Evolutionary conservation across 2,797 vertebrate species (phyloP).

Genomic region (Sebastes iracundus): DNA sequence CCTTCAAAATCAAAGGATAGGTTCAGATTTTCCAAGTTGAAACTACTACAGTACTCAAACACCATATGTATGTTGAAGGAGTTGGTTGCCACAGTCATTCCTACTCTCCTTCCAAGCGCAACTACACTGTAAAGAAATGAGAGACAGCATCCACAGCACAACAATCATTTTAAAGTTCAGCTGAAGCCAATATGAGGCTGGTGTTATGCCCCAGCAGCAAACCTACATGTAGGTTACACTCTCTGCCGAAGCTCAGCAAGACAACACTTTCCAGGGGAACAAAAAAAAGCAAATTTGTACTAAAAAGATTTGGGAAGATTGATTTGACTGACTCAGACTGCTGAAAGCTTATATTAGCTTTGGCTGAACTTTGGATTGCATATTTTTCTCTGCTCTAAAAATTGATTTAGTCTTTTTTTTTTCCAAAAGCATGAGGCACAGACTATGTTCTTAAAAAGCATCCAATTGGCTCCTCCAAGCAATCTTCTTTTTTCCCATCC

Average conservation of each 20-base stretch:
- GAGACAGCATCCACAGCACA: not conserved
- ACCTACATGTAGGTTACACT: not conserved
- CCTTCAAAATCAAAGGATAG: not conserved
- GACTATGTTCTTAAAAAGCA: not conserved
- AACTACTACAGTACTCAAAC: not conserved
- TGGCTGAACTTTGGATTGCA: conserved; percentile 7
- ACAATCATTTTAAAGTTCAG: not conserved
- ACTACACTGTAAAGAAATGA: not conserved
- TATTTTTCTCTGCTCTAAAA: not conserved
- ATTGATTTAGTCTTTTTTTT: not conserved
- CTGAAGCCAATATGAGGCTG: not conserved
- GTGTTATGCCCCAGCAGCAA: not conserved
- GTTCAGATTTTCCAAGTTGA: not conserved
- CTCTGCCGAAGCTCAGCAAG: not conserved
- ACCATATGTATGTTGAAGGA: not conserved
- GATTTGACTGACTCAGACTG: not conserved
- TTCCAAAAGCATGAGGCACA: not conserved
- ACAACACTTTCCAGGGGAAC: not conserved
- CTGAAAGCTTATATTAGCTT: not conserved
- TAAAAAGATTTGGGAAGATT: not conserved
- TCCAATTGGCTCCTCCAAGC: conserved; percentile 8
- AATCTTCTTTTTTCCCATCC: not conserved
- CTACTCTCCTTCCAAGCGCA: not conserved
- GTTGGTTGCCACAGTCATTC: not conserved
- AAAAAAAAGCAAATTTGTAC: not conserved